These are phyloP conservation scores for Cryptotis parvus DNA, from an alignment of 2,113 vertebrate species.

Conservation along the genomic window DNA sequence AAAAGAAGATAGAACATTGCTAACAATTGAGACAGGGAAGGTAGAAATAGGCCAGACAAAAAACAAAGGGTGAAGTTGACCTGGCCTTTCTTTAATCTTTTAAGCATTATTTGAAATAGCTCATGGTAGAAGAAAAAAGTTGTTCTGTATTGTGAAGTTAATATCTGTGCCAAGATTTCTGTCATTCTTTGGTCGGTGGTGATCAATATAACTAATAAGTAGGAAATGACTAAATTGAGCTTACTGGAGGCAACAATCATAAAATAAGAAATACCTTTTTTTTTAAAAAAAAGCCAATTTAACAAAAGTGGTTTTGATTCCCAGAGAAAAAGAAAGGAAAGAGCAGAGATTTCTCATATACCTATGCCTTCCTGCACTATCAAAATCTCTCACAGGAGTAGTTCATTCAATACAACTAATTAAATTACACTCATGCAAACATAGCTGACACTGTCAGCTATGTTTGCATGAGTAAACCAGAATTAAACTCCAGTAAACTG, in stretches of 20 bases:
- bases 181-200: slow-evolving; percentile 44
- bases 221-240: slow-evolving; percentile 57
- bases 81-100: slow-evolving; percentile 71
- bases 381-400: neutral
- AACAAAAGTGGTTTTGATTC: neutral
- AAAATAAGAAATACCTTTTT: neutral
- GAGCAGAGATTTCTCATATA: neutral
- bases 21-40: slow-evolving; percentile 72
- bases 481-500: too few species aligned
- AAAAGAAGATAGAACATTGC: slow-evolving; percentile 66
- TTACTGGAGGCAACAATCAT: neutral
- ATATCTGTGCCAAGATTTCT: slow-evolving; percentile 73
- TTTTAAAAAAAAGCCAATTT: neutral
- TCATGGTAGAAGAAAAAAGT: slow-evolving; percentile 67
- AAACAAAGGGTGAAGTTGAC: slow-evolving; percentile 20
- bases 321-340: neutral
- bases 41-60: slow-evolving; percentile 72
- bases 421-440: neutral
- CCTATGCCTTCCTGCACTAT: neutral
- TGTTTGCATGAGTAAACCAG: too few species aligned
- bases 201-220: slow-evolving; percentile 78
- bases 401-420: neutral
- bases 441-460: neutral
- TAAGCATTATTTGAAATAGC: slow-evolving; percentile 64
- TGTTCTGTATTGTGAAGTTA: slow-evolving; percentile 71